Conservation (phyloP, 2,888 invertebrate species). For the Apotomis capreana region DNA sequence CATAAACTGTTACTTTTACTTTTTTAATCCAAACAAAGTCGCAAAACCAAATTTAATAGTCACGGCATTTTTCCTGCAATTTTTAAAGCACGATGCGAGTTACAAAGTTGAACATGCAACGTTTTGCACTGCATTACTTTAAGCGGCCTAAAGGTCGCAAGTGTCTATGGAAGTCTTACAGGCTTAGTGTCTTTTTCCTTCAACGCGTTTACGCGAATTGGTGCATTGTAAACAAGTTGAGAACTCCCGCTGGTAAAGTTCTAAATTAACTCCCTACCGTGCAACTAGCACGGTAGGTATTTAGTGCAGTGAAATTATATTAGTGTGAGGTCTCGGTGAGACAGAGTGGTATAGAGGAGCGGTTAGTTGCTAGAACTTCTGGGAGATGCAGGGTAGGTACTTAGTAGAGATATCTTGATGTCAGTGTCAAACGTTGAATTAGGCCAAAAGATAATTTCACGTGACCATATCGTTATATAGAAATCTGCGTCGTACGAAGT, state of each 20-base stretch:
- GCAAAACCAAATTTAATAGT: neutral
- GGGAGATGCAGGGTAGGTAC: neutral
- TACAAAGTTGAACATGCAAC: slow-evolving; percentile 11
- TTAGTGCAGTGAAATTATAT: slow-evolving; percentile 49
- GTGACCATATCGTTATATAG: too few relatives aligned
- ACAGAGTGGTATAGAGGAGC: neutral
- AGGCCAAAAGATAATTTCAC: too few relatives aligned
- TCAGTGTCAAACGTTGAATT: too few relatives aligned
- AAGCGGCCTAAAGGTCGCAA: neutral
- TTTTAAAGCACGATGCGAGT: slow-evolving; percentile 13
- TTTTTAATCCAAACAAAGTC: neutral
- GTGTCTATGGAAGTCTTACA: neutral
- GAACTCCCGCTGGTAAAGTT: slow-evolving; percentile 44
- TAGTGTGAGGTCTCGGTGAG: slow-evolving; percentile 23
- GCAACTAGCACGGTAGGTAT: slow-evolving; percentile 45
- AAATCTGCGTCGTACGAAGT: too few relatives aligned
- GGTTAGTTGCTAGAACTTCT: neutral
- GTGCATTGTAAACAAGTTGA: slow-evolving; percentile 47
- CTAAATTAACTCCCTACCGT: slow-evolving; percentile 49
- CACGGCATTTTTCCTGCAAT: slow-evolving; percentile 6
- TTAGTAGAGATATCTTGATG: neutral
- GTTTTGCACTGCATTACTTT: slow-evolving; percentile 17
- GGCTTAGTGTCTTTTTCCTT: slow-evolving; percentile 1
- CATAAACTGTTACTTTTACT: neutral
- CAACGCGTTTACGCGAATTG: slow-evolving; percentile 37